Conservation (phyloP, 2,888 invertebrate genomes). For the Eupithecia insigniata region DNA sequence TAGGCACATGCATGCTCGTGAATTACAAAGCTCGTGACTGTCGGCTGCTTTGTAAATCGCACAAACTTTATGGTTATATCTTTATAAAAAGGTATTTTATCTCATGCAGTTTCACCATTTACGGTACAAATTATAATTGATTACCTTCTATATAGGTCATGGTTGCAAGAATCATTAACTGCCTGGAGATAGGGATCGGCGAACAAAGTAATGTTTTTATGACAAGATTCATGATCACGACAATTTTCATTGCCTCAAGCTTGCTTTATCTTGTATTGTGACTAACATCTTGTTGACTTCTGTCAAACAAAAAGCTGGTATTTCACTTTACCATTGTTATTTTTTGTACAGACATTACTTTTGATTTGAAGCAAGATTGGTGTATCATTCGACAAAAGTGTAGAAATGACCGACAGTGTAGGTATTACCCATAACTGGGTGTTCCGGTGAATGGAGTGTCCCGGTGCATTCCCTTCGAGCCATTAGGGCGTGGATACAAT, state of each 20-base stretch:
- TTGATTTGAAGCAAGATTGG: slow-evolving; percentile 32
- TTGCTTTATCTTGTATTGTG: slow-evolving; percentile 24
- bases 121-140: slow-evolving; percentile 70
- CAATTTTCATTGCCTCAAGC: slow-evolving; percentile 42
- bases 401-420: slow-evolving; percentile 43
- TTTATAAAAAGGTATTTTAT: slow-evolving; percentile 47
- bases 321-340: neutral
- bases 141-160: slow-evolving; percentile 69
- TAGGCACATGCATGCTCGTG: slow-evolving; percentile 16
- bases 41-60: slow-evolving; percentile 43
- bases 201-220: slow-evolving; percentile 51
- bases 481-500: slow-evolving; percentile 63
- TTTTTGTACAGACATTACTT: neutral
- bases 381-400: slow-evolving; percentile 51
- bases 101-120: slow-evolving; percentile 63
- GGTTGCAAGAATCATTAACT: slow-evolving; percentile 56
- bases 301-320: neutral
- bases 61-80: slow-evolving; percentile 59
- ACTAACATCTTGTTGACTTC: slow-evolving; percentile 7
- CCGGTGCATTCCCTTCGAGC: slow-evolving; percentile 64
- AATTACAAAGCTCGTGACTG: slow-evolving; percentile 17
- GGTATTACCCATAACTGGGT: slow-evolving; percentile 51
- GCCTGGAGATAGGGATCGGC: slow-evolving; percentile 66
- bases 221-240: slow-evolving; percentile 44
- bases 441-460: slow-evolving; percentile 61